Base-by-base conservation (phyloP, 53 echinoderm and acorn worm species). In the Hippasteria phrygiana region DNA sequence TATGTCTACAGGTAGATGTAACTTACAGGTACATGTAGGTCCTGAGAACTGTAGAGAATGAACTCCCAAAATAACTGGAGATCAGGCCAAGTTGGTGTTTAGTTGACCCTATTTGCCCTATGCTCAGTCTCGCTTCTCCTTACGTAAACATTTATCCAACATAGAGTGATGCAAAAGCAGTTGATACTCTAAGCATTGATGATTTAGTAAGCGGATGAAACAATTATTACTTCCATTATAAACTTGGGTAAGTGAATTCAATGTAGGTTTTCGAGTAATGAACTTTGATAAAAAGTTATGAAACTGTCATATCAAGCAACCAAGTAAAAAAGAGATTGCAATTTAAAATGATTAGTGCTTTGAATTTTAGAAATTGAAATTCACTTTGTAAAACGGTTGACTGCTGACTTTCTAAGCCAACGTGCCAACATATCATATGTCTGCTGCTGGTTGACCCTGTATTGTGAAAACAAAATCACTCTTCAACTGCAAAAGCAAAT, bases 401-500 rank as follows among this genome's bases (percentile, higher is more conserved):
- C 45, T 65, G 48, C 64, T 41, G 43, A 43, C n/a, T 20, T 36
- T 24, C 2, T 32, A 27, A 62, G 80, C 42, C 63, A 66, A 39
- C 42, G 13, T 82, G 80, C 42, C 63, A 66, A 39, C 42, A 29
- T 82, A 82, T 82, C 82, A 3, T 35, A 47, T 82, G 82, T 36
- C 82, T 43, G 2, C 64, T 31, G 42, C 8, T 13, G 82, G 65
- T 65, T 82, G 82, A 82, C 82, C 82, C 82, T 16, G 36, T 47
- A 45, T 82, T 63, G 65, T 66, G 64, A 29, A 32, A 31, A 34
- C 47, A 70, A 85, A 69, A 85, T 46, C 71, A 85, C 53, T 69
- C 85, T 85, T 71, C 85, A 85, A 85, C 85, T 51, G 50, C 70
- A 64, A 71, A 70, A 85, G 85, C 71, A 85, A 85, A 85, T 85